Evolutionary conservation across 2,888 invertebrate genomes (phyloP).

Genomic region (Bunonema sp.): DNA sequence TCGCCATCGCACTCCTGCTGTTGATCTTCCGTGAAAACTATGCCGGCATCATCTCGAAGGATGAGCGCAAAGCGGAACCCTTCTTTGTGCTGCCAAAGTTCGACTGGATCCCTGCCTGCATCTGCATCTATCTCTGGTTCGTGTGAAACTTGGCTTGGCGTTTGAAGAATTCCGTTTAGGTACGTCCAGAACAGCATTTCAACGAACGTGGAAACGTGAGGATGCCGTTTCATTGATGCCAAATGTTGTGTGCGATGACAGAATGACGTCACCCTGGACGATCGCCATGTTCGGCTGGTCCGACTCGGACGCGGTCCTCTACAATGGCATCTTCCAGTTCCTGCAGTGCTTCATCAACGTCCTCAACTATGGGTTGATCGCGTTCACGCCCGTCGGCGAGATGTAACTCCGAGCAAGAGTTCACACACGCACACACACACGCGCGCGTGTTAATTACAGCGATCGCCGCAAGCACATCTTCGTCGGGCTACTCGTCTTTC

Average conservation of each 20-base stretch:
- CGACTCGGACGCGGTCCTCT: slow-evolving; percentile 1
- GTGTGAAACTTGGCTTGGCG: too few relatives aligned
- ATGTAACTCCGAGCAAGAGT: too few relatives aligned
- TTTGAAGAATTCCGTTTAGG: too few relatives aligned
- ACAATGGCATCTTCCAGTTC: slow-evolving; percentile 3
- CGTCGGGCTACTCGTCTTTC: slow-evolving; percentile 11
- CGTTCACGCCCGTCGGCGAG: slow-evolving; percentile 1
- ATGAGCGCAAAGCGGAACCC: slow-evolving; percentile 8
- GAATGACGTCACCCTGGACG: slow-evolving; percentile 1
- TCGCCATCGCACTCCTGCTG: slow-evolving; percentile 10
- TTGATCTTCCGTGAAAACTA: slow-evolving; percentile 17
- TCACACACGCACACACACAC: too few relatives aligned
- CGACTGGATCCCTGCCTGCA: slow-evolving; percentile 14
- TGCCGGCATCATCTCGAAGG: slow-evolving; percentile 14
- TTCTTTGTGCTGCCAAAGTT: slow-evolving; percentile 14
- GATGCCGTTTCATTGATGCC: too few relatives aligned
- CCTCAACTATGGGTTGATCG: not conserved
- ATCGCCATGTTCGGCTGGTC: slow-evolving; percentile 3
- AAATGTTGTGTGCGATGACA: too few relatives aligned
- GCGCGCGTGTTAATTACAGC: slow-evolving; percentile 7
- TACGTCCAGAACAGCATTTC: slow-evolving; percentile 11
- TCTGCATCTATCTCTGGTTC: slow-evolving; percentile 21
- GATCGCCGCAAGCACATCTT: slow-evolving; percentile 12
- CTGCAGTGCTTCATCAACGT: not conserved
- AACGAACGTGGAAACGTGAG: too few relatives aligned